Evolutionary conservation across 2,888 invertebrate species (phyloP).

Genomic region (Elysia crispata): DNA sequence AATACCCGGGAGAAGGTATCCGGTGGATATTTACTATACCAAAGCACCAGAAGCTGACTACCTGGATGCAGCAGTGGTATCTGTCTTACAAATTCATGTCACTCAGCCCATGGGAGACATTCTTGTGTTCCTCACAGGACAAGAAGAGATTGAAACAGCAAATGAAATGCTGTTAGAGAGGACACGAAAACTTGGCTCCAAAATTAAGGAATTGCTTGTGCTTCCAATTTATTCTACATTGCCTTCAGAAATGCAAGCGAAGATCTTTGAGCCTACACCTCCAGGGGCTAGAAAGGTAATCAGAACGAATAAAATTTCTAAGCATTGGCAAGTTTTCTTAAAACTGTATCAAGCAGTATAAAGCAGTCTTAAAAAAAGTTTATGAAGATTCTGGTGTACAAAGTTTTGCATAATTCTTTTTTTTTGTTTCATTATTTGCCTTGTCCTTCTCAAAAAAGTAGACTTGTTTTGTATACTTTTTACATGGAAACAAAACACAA

Average conservation of each 20-base stretch:
- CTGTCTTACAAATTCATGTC: slow-evolving; percentile 97
- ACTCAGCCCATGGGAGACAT: slow-evolving; percentile 97
- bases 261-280: slow-evolving; percentile 98
- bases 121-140: slow-evolving; percentile 94
- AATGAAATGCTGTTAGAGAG: slow-evolving; percentile 84
- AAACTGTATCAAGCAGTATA: no score
- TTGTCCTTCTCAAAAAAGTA: no score
- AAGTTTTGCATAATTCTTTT: no score
- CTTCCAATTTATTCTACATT: slow-evolving; percentile 96
- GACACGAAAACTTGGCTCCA: slow-evolving; percentile 92
- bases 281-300: slow-evolving; percentile 92
- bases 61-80: slow-evolving; percentile 97
- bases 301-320: neutral
- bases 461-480: no score
- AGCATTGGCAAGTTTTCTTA: no score
- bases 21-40: slow-evolving; percentile 99
- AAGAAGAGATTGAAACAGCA: slow-evolving; percentile 80
- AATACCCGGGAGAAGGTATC: slow-evolving; percentile 97
- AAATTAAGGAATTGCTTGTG: slow-evolving; percentile 93
- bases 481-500: no score
- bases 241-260: slow-evolving; percentile 99
- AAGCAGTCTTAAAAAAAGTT: no score
- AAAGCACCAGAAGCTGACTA: slow-evolving; percentile 99
- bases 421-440: neutral
- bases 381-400: no score